Conservation (phyloP, 2,888 invertebrate genomes). For the Dorcus hopei region DNA sequence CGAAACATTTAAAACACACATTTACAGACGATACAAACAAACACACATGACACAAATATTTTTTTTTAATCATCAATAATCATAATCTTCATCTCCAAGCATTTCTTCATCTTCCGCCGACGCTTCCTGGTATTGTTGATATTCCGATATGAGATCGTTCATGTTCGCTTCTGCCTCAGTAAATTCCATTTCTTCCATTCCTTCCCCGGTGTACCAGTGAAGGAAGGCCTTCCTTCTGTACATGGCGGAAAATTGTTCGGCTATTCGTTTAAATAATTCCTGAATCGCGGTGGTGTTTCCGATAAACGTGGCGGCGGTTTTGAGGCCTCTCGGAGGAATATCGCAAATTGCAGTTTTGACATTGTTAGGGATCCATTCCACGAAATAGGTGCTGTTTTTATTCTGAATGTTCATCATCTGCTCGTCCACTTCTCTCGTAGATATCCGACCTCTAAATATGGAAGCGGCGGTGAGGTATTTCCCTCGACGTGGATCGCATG, state of each 20-base stretch:
- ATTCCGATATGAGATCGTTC: conserved; percentile 70
- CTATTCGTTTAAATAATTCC: conserved; percentile 68
- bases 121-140: conserved; percentile 72
- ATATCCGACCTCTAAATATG: conserved; percentile 73
- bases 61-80: too few relatives aligned
- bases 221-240: conserved; percentile 71
- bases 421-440: conserved; percentile 59
- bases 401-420: conserved; percentile 65
- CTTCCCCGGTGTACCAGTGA: conserved; percentile 75
- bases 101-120: conserved; percentile 56
- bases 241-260: conserved; percentile 58
- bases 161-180: conserved; percentile 72
- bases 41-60: too few relatives aligned
- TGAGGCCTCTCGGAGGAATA: conserved; percentile 62
- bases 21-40: too few relatives aligned
- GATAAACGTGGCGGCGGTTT: conserved; percentile 48
- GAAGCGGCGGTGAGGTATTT: conserved; percentile 77
- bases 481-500: conserved; percentile 80
- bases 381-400: conserved; percentile 66
- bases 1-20: too few relatives aligned
- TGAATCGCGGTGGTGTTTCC: conserved; percentile 66
- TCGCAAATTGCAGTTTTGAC: conserved; percentile 71
- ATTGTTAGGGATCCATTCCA: conserved; percentile 68
- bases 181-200: conserved; percentile 72
- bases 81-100: background rate